Base-by-base conservation (phyloP, 1,140 invertebrate species). In the Drosophila pallidifrons region DNA sequence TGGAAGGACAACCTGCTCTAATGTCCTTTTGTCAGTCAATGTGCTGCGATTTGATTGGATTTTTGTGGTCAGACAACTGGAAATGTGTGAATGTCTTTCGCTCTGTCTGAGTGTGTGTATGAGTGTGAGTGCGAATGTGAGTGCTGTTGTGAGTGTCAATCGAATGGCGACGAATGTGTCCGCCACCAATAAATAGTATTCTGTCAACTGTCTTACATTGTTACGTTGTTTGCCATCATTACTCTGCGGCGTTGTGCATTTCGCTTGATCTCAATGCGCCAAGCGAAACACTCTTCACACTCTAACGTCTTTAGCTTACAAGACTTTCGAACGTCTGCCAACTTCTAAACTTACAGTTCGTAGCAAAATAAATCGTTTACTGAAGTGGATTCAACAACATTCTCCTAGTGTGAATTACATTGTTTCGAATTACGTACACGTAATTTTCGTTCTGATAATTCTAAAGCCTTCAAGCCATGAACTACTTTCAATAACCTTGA, bases 31-130 rank as follows among this genome's bases (percentile, higher is more conserved):
- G 63, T 49, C 67, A 57, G 46, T 72, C 65, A 60, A 55, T 68
- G 71, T 51, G 58, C 38, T 57, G 69, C 75, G 63, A 63, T 70
- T 78, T 78, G 76, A 78, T 78, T 78, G 60, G 66, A 66, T 76
- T 76, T 46, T 65, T 76, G 74, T 57, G 72, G 72, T 70, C 58
- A 51, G 66, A 60, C 58, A 67, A n/a, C 63, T 57, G 63, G 47
- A 65, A 72, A 66, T 32, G 69, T 66, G 69, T 43, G 69, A 72
- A 72, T 59, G 47, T 54, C 11, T 35, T 11, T 41, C 25, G 32
- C 20, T 25, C 20, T 25, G 20, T 25, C 20, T 25, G 20, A 25
- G 20, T 25, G 20, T 20, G 16, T 16, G 1, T 16, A 1, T 16
- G 20, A 3, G 3, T 20, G 3, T 20, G 20, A 20, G 20, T 20